Percentiles rank a stretch among this genome's conserved stretches.
Conservation (phyloP, 92 coral and sea anemone species). For the Siderastrea siderea region DNA sequence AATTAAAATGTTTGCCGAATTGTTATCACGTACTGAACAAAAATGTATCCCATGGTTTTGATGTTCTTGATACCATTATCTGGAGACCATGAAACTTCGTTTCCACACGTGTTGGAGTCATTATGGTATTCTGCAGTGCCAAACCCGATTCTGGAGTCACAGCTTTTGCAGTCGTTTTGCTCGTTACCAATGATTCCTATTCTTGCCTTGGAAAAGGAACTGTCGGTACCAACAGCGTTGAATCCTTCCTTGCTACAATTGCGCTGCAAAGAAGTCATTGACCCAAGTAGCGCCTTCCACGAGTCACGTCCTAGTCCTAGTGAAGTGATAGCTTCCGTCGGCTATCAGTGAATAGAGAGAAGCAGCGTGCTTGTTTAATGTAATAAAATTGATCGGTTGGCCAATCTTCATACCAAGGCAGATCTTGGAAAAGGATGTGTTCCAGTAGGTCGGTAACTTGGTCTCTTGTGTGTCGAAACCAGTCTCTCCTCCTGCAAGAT, state of each 20-base stretch:
- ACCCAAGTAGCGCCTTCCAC: slow-evolving; percentile 14
- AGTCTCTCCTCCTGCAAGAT: neutral
- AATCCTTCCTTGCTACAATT: slow-evolving; percentile 8
- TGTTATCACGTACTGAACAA: neutral
- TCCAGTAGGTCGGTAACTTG: neutral
- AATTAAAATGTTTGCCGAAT: no score
- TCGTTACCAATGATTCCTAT: slow-evolving; percentile 4
- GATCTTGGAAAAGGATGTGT: neutral
- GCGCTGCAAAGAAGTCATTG: slow-evolving; percentile 10
- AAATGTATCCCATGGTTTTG: slow-evolving; percentile 20
- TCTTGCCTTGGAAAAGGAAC: neutral
- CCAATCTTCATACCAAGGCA: neutral
- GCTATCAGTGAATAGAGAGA: slow-evolving; percentile 22
- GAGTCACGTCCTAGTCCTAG: neutral
- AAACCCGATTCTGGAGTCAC: slow-evolving; percentile 37
- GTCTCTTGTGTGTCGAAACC: neutral
- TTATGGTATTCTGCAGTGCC: slow-evolving; percentile 16
- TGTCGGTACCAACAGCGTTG: neutral
- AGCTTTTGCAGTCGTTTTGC: neutral
- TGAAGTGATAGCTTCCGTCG: slow-evolving; percentile 15
- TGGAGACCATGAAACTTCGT: neutral
- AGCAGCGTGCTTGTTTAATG: neutral
- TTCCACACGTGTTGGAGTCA: slow-evolving; percentile 22
- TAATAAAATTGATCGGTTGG: neutral
- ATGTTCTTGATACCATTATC: slow-evolving; percentile 15